A percentile compares a stretch with the other conserved stretches of the same genome.
Evolutionary conservation across 2,888 invertebrate genomes (phyloP).

Genomic region (Mellilla xanthometata): DNA sequence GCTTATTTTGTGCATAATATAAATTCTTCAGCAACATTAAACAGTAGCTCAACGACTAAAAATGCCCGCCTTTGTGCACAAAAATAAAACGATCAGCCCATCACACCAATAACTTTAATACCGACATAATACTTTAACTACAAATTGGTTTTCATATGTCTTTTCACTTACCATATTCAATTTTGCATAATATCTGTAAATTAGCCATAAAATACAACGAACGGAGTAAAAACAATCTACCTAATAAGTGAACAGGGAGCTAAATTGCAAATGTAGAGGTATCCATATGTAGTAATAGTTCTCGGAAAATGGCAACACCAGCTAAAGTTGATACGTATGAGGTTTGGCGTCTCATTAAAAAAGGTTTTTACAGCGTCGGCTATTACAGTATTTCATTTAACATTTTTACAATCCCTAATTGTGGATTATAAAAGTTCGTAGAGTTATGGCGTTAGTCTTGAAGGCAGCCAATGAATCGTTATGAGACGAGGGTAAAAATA

Average conservation of each 20-base stretch:
- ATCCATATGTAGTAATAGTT: constrained; percentile 41
- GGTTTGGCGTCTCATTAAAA: constrained; percentile 61
- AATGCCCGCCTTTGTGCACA: too few relatives aligned
- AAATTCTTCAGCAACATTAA: too few relatives aligned
- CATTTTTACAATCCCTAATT: constrained; percentile 81
- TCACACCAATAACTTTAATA: background rate
- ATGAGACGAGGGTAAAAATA: constrained; percentile 34
- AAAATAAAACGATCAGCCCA: background rate
- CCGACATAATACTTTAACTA: constrained; percentile 7
- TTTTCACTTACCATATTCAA: constrained; percentile 9
- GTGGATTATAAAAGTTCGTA: constrained; percentile 72
- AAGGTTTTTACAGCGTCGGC: constrained; percentile 56
- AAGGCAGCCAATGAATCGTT: constrained; percentile 39
- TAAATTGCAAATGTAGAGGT: constrained; percentile 6
- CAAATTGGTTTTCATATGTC: constrained; percentile 9
- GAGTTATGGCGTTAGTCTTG: constrained; percentile 41
- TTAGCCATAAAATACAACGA: constrained; percentile 3
- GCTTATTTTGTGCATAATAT: too few relatives aligned
- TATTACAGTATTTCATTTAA: constrained; percentile 70
- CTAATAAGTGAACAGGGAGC: constrained; percentile 8
- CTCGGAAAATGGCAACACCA: constrained; percentile 35
- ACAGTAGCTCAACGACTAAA: too few relatives aligned
- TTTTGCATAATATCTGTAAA: constrained; percentile 6
- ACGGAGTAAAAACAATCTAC: constrained; percentile 2
- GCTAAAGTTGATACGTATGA: constrained; percentile 37